Percentiles rank a stretch among this genome's conserved stretches.
Evolutionary conservation across 2,797 vertebrate species (phyloP).

Genomic region (Clarias fuscus): DNA sequence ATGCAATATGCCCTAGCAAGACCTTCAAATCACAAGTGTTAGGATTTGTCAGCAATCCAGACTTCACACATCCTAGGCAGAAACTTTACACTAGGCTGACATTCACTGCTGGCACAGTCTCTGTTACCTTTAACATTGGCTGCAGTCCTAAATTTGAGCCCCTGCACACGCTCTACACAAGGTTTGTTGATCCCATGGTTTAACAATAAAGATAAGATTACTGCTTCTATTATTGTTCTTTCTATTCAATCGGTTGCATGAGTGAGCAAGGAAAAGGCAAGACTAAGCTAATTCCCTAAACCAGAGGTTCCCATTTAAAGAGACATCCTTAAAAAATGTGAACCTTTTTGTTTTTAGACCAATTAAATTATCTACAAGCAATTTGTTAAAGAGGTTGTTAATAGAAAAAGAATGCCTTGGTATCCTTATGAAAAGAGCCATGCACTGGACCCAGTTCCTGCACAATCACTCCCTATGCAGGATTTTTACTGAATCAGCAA

Average conservation of each 20-base stretch:
- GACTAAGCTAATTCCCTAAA: not conserved
- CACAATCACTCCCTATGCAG: conserved; percentile 37
- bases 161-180: not conserved
- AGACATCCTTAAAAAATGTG: not conserved
- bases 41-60: conserved; percentile 17
- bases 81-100: conserved; percentile 58
- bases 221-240: not conserved
- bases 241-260: not conserved
- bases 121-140: conserved; percentile 59
- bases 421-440: not conserved
- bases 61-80: conserved; percentile 31
- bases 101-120: conserved; percentile 58
- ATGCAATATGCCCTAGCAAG: not conserved
- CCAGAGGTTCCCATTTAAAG: not conserved
- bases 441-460: conserved; percentile 29
- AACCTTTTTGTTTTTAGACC: not conserved
- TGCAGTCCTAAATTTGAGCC: conserved; percentile 11
- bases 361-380: not conserved
- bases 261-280: conserved; percentile 5
- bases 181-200: not conserved
- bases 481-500: conserved; percentile 45
- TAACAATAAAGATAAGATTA: not conserved
- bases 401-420: not conserved
- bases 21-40: conserved; percentile 49
- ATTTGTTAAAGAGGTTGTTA: not conserved